Evolutionary conservation across 2,888 invertebrate genomes (phyloP).

Genomic region (Pteria penguin): DNA sequence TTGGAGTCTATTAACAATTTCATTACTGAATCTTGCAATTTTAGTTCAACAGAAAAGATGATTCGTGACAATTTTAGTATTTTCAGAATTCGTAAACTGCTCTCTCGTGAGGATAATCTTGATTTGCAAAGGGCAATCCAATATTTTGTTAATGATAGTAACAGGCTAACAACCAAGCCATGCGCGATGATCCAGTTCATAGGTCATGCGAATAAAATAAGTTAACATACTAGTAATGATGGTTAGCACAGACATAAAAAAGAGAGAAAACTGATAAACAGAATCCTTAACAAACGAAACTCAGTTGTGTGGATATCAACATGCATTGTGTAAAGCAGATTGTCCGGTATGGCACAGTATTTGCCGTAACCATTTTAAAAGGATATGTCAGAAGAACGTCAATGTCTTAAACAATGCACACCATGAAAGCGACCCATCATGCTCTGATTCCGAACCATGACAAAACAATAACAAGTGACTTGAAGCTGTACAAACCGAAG

Average conservation of each 20-base stretch:
- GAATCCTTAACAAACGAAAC: too few species aligned
- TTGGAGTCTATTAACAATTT: constrained; percentile 24
- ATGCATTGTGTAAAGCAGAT: constrained; percentile 40
- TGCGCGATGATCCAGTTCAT: not conserved
- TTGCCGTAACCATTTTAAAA: constrained; percentile 48
- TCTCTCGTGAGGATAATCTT: constrained; percentile 17
- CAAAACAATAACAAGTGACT: constrained; percentile 2
- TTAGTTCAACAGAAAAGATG: constrained; percentile 13
- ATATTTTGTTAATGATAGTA: constrained; percentile 14
- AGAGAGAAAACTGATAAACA: too few species aligned
- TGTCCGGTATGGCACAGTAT: constrained; percentile 51
- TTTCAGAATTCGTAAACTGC: constrained; percentile 18
- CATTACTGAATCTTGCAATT: constrained; percentile 22
- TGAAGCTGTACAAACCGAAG: not conserved
- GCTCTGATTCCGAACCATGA: too few species aligned
- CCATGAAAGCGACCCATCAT: not conserved
- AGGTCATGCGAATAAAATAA: too few species aligned
- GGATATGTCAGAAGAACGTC: constrained; percentile 30
- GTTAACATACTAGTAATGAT: too few species aligned
- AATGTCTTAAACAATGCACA: not conserved
- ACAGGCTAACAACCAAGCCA: constrained; percentile 7
- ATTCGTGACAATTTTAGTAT: constrained; percentile 8
- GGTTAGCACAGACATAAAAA: too few species aligned
- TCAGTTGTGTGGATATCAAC: constrained; percentile 48
- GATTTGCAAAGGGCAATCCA: constrained; percentile 8